Conservation (phyloP, 2,113 vertebrate genomes). For the Illadopsis cleaveri region DNA sequence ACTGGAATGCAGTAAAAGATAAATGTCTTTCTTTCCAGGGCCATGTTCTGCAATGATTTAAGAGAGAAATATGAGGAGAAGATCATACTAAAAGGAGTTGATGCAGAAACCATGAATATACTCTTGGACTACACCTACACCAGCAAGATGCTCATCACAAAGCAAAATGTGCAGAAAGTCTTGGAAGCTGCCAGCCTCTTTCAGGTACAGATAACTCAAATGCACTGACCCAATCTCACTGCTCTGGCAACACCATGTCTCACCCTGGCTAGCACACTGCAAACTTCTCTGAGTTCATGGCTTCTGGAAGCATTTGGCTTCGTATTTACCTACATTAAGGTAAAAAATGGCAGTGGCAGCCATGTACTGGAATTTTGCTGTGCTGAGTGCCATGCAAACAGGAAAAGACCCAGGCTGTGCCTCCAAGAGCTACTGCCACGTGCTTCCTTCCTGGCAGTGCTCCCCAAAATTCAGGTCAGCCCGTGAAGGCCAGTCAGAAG, state of each 20-base stretch:
- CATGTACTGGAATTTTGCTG: not conserved
- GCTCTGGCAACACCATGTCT: not conserved
- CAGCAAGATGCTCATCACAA: conserved; percentile 89
- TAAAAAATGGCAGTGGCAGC: not conserved
- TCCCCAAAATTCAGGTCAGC: not conserved
- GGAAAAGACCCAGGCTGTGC: not conserved
- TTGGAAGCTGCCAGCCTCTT: conserved; percentile 95
- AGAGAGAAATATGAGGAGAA: conserved; percentile 90
- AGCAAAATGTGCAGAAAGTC: conserved; percentile 89
- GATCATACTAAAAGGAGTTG: conserved; percentile 90
- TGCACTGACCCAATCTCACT: not conserved
- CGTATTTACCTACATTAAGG: not conserved
- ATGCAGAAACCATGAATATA: conserved; percentile 87
- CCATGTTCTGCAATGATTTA: conserved; percentile 96
- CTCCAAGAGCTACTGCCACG: not conserved
- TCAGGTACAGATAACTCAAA: conserved; percentile 80
- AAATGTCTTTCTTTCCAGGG: conserved; percentile 75
- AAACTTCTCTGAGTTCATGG: not conserved
- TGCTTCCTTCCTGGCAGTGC: not conserved
- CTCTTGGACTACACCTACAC: conserved; percentile 96
- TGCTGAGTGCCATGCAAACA: not conserved
- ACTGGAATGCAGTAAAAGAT: not conserved
- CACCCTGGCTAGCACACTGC: not conserved
- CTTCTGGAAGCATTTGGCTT: not conserved
- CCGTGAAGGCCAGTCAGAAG: not conserved